Base-by-base conservation (phyloP, 1,140 invertebrate genomes). In the Leptinotarsa lineolata region DNA sequence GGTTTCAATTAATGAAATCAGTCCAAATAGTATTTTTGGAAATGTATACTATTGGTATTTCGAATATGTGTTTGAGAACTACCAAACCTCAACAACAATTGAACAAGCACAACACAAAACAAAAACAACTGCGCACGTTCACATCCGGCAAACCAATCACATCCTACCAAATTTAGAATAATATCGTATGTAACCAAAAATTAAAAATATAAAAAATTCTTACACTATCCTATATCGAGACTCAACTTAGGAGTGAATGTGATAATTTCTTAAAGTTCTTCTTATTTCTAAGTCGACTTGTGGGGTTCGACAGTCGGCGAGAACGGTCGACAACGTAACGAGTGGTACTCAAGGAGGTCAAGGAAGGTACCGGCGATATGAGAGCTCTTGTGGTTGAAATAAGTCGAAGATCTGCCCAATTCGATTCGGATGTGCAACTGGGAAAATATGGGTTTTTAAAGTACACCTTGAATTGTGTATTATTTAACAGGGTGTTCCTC, bases 221-320 rank as follows among this genome's bases (percentile, higher is more conserved):
- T 82, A 83, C 82, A 83, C 80, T 81, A 74, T 76, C 76, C 78
- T 76, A 68, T 76, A 82, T 74, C 75, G 79, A 72, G 70, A 68
- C 74, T 78, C 70, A 76, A 78, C 80, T 82, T 71, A 76, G 75
- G 74, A 79, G 80, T 83, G 82, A 84, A 84, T 84, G 82, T 78
- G 81, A 78, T 81, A 81, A 79, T 76, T 78, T 77, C 76, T 81
- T 82, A 83, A 82, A 80, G 77, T 81, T 82, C 80, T 79, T 83
- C 83, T 84, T 83, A 83, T 83, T 84, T 84, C 82, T 83, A 84
- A 80, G 81, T 77, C 61, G 71, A 74, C 81, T 83, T 83, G 82
- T 82, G 81, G 81, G 82, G 72, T 73, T 80, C 74, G 76, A 72
- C 70, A 72, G 73, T 73, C 69, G 72, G 72, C 76, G 79, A 78